Conservation (phyloP, 2,888 invertebrate genomes). For the Megastigmus dorsalis region DNA sequence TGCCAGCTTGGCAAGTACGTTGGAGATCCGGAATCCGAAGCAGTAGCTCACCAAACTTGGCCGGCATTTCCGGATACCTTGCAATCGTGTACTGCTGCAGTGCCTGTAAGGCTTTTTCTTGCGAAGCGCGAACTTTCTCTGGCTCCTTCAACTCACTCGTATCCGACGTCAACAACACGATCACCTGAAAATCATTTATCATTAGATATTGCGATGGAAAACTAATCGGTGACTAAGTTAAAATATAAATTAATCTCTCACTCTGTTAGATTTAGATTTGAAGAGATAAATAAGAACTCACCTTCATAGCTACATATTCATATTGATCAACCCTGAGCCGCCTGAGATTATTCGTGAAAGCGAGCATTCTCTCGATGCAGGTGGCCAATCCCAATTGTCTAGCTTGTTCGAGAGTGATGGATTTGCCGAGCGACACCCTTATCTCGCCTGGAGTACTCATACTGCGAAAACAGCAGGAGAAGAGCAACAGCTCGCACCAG, state of each 20-base stretch:
- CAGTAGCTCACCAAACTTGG: slow-evolving; percentile 95
- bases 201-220: no score
- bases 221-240: background rate
- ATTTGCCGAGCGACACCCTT: slow-evolving; percentile 81
- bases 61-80: slow-evolving; percentile 94
- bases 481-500: slow-evolving; percentile 94
- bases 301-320: slow-evolving; percentile 98
- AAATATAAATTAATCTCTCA: no score
- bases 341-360: slow-evolving; percentile 93
- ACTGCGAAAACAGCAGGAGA: slow-evolving; percentile 96
- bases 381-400: slow-evolving; percentile 86
- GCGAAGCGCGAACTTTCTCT: slow-evolving; percentile 94
- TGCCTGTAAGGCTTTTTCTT: slow-evolving; percentile 94
- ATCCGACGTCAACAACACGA: slow-evolving; percentile 78
- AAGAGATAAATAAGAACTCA: slow-evolving; percentile 71
- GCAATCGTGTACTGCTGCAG: slow-evolving; percentile 92
- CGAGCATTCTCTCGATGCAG: slow-evolving; percentile 95
- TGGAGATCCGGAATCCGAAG: slow-evolving; percentile 95
- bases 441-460: slow-evolving; percentile 93
- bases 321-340: slow-evolving; percentile 93
- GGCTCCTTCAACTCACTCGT: slow-evolving; percentile 94
- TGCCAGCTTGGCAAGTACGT: slow-evolving; percentile 95
- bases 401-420: slow-evolving; percentile 81
- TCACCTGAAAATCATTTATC: slow-evolving; percentile 68
- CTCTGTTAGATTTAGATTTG: no score